phyloP scores from a whole-genome alignment of 2,113 vertebrate species.

The Rhombomys opimus region DNA sequence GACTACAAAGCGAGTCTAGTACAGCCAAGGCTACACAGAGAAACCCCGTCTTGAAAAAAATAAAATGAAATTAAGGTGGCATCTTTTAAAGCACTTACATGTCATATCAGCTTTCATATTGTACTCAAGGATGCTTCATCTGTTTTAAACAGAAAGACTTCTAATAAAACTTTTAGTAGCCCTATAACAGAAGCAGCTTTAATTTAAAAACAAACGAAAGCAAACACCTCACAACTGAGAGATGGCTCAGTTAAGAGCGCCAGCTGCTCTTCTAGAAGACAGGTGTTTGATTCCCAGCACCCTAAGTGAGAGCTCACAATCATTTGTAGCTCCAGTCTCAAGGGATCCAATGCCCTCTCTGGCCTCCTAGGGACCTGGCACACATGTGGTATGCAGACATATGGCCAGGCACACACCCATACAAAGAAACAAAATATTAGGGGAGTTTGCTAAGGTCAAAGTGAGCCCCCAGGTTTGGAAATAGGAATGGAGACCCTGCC shows the following conservation, averaged over 20 bases:
- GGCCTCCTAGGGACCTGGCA: neutral
- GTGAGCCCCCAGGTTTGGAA: neutral
- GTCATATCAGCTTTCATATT: neutral
- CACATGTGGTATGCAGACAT: neutral
- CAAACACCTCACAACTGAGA: neutral
- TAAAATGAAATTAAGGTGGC: neutral
- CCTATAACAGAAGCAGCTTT: neutral
- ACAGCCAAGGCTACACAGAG: no score
- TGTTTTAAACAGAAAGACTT: neutral
- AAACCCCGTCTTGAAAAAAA: no score
- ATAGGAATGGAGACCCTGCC: neutral
- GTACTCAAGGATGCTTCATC: neutral
- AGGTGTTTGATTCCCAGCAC: neutral
- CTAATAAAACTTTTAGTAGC: neutral
- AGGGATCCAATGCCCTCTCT: neutral
- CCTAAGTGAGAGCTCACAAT: neutral
- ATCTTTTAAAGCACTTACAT: constrained; percentile 26
- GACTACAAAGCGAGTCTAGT: no score
- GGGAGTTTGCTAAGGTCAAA: neutral
- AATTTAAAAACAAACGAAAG: neutral
- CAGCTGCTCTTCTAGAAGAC: neutral
- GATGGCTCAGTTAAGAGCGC: neutral
- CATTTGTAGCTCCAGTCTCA: neutral
- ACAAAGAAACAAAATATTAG: neutral
- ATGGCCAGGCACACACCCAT: neutral